A percentile compares a stretch with the other conserved stretches of the same genome.
These are phyloP conservation scores for Delichon dasypus DNA, from an alignment of 2,797 vertebrate genomes.

Conservation along the genomic window DNA sequence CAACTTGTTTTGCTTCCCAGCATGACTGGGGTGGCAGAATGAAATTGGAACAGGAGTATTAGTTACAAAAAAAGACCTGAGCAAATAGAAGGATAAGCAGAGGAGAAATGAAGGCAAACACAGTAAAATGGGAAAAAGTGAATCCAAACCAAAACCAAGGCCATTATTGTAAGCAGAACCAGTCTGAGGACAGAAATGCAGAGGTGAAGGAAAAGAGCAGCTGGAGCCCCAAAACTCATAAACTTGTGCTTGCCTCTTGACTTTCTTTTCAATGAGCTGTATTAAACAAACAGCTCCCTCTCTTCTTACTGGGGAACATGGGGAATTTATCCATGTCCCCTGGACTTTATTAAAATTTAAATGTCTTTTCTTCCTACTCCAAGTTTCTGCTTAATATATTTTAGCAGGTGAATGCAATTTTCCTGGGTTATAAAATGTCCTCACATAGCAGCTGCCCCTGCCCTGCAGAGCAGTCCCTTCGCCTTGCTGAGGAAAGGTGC, in stretches of 20 bases:
- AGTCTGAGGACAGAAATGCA: not conserved
- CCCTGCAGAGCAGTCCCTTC: not conserved
- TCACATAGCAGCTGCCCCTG: not conserved
- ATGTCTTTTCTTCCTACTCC: not conserved
- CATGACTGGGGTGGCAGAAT: not conserved
- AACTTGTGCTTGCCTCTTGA: not conserved
- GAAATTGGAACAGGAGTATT: not conserved
- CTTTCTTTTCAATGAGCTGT: not conserved
- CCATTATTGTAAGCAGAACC: not conserved
- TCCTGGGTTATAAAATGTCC: not conserved
- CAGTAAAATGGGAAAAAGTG: not conserved
- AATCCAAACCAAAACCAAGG: not conserved
- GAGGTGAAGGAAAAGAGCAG: not conserved
- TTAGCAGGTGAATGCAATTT: not conserved
- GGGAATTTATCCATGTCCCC: not conserved
- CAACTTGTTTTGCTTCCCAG: conserved; percentile 21
- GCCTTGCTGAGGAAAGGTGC: not conserved
- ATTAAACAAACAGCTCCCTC: not conserved
- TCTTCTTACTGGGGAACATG: not conserved
- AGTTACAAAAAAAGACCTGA: not conserved
- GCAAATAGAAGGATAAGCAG: not conserved
- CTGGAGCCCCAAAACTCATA: not conserved
- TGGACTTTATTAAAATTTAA: not conserved
- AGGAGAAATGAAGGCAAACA: not conserved
- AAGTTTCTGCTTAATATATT: not conserved